Percentiles rank a stretch among this genome's conserved stretches.
Conservation (phyloP, 1,140 invertebrate genomes). For the Cotesia typhae region DNA sequence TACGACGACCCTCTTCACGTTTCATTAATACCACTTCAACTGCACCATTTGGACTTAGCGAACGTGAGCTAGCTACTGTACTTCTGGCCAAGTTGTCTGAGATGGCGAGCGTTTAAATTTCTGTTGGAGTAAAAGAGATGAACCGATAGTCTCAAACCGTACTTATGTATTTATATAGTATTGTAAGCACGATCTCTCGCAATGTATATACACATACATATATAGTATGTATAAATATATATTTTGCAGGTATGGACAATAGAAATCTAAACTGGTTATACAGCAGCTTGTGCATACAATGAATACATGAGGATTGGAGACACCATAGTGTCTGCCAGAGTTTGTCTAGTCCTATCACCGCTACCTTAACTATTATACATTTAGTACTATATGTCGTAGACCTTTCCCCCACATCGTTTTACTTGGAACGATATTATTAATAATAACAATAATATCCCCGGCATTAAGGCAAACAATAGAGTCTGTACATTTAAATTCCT, state of each 20-base stretch:
- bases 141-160: neutral
- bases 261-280: constrained; percentile 40
- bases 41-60: constrained; percentile 11
- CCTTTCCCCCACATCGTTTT: neutral
- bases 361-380: neutral
- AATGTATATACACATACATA: constrained; percentile 1
- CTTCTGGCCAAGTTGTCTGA: no score
- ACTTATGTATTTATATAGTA: constrained; percentile 32
- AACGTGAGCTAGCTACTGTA: no score
- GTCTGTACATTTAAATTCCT: constrained; percentile 20
- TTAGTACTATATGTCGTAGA: neutral
- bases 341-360: constrained; percentile 15
- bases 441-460: constrained; percentile 41
- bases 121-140: neutral
- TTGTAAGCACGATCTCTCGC: constrained; percentile 25
- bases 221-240: no score
- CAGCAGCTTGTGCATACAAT: constrained; percentile 47
- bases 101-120: neutral
- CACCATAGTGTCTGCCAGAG: constrained; percentile 40
- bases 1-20: constrained; percentile 36
- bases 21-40: constrained; percentile 30
- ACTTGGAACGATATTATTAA: constrained; percentile 53
- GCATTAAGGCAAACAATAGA: constrained; percentile 53
- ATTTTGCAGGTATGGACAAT: constrained; percentile 39
- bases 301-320: constrained; percentile 36